Base-by-base conservation (phyloP, 2,797 vertebrate genomes). In the Eidolon dupreanum region DNA sequence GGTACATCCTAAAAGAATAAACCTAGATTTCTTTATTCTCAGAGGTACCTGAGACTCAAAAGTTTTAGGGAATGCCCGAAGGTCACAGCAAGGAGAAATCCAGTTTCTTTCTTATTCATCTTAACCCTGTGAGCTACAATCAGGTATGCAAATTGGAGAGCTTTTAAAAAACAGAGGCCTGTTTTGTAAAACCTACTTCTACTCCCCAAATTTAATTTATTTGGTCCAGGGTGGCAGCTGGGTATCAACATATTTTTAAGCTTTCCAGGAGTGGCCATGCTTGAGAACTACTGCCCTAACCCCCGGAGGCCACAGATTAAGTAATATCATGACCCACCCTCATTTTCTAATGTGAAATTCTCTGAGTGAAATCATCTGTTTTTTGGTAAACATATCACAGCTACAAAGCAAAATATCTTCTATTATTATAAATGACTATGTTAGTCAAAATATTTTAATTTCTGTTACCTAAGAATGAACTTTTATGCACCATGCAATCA, bases 371-470 rank as follows among this genome's bases (percentile, higher is more conserved):
- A 11, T 33, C 20, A 77, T 77, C 51, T 81, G 20, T 15, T 61
- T 41, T 66, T 82, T 49, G 33, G 8, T 82, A 83, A 88, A 66
- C 31, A 68, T 61, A 70, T 82, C 43, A 77, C 36, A 78, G 46
- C 93, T 71, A 88, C 16, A 77, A 93, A 93, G 78, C 19, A 88
- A 82, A 88, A 78, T 33, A 71, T 46, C 15, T 77, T 77, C 26
- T 55, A 57, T 78, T 84, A 95, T 71, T 93, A 55, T n/a, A 68
- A 78, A 65, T 83, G 9, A 53, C 53, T 41, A 43, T 61, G 12
- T 63, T 88, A 84, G 71, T 82, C 55, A 78, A 77, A 78, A 93
- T 33, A 81, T 82, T 51, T 77, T 78, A 63, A 93, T 78, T 88
- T 88, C 61, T 70, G 3, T 55, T 38, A 92, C 2, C 53, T 55